Evolutionary conservation across 2,888 invertebrate species (phyloP).

Genomic region (Fissipunctia ypsillon): DNA sequence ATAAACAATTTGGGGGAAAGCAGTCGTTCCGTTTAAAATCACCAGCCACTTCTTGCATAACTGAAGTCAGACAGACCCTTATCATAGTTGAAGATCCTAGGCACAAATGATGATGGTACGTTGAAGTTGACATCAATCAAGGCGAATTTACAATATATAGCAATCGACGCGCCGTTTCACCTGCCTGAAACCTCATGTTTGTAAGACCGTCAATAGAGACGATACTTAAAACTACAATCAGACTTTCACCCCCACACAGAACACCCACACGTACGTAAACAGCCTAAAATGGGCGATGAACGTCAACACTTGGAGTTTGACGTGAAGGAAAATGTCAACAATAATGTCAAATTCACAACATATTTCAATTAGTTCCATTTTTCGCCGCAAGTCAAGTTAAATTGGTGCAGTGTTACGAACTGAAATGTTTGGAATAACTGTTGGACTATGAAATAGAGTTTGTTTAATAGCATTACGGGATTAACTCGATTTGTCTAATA

Average conservation of each 20-base stretch:
- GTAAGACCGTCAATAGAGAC: background rate
- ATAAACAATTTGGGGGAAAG: background rate
- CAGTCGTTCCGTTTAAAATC: background rate
- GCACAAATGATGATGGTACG: background rate
- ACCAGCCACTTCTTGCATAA: background rate
- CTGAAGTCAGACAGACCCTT: background rate
- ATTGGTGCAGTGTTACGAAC: constrained; percentile 17
- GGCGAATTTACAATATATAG: background rate
- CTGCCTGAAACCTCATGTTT: background rate
- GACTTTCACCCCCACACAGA: constrained; percentile 13
- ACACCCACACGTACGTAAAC: background rate
- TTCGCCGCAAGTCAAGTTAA: constrained; percentile 9
- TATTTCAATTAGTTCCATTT: constrained; percentile 14
- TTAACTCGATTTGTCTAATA: constrained; percentile 37
- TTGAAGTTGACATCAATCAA: background rate
- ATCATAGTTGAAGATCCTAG: background rate
- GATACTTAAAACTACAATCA: constrained; percentile 30
- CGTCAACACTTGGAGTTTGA: constrained; percentile 46
- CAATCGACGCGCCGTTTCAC: background rate
- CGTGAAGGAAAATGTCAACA: constrained; percentile 38
- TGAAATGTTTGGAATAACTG: constrained; percentile 38
- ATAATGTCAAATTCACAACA: constrained; percentile 34
- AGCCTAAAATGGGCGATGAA: constrained; percentile 31
- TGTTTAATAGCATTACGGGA: constrained; percentile 46
- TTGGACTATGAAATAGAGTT: constrained; percentile 29